Evolutionary conservation across 2,797 vertebrate species (phyloP).

Genomic region (Garrulus glandarius): DNA sequence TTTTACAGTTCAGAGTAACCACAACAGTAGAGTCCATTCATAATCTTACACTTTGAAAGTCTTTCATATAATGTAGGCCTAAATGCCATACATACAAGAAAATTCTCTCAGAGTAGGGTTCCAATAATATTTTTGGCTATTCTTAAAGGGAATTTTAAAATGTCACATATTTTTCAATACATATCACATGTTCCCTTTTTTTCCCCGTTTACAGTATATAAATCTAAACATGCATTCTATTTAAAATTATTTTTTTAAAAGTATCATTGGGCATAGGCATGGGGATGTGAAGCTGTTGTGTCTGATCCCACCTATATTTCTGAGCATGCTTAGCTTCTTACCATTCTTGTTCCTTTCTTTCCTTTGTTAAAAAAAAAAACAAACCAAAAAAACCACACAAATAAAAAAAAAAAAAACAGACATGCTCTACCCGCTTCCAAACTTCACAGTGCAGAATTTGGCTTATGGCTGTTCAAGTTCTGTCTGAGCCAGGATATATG

Average conservation of each 20-base stretch:
- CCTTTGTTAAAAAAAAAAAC: background rate
- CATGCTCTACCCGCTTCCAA: background rate
- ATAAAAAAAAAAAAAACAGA: background rate
- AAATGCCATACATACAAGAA: slow-evolving; percentile 62
- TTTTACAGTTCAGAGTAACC: slow-evolving; percentile 59
- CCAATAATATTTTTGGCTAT: slow-evolving; percentile 58
- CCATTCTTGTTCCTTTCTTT: background rate
- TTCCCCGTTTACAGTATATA: background rate
- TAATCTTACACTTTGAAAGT: slow-evolving; percentile 60
- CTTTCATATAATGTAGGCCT: slow-evolving; percentile 46
- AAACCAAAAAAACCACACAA: too few species aligned
- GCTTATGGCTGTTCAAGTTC: background rate
- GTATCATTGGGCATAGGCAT: background rate
- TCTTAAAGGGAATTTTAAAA: slow-evolving; percentile 38
- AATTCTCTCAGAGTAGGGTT: slow-evolving; percentile 38
- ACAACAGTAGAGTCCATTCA: slow-evolving; percentile 71
- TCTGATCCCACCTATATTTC: background rate
- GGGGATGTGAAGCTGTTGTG: background rate
- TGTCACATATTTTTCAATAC: background rate
- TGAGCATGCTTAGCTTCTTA: background rate
- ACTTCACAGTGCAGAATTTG: background rate
- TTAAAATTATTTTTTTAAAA: background rate
- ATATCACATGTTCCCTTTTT: background rate
- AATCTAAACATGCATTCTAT: background rate
- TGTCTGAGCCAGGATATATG: background rate